phyloP scores from a whole-genome alignment of 1,140 invertebrate species.

The Periplaneta americana region DNA sequence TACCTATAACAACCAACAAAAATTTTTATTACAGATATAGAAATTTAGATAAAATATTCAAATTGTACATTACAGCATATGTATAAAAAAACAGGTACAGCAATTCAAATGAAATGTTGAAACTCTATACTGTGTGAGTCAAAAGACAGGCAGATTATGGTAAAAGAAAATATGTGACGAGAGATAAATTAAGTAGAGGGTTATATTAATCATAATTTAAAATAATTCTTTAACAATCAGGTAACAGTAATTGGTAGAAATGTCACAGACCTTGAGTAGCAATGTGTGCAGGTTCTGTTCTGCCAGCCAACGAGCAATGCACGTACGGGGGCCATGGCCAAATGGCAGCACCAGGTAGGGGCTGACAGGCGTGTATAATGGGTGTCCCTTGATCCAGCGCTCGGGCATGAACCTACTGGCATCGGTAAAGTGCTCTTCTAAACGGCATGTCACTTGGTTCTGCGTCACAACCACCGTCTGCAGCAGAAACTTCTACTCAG shows the following conservation, averaged over 20 bases:
- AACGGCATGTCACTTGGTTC: conserved; percentile 71
- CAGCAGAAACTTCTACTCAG: too few species aligned
- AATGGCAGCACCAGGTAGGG: conserved; percentile 82
- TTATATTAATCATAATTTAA: neutral
- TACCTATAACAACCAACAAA: too few species aligned
- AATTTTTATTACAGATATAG: too few species aligned
- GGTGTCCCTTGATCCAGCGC: conserved; percentile 58
- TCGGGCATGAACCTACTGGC: conserved; percentile 69
- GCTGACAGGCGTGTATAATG: conserved; percentile 48
- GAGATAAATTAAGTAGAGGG: neutral
- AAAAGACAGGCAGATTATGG: too few species aligned
- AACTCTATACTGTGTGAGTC: too few species aligned
- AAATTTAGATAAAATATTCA: too few species aligned
- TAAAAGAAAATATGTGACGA: too few species aligned
- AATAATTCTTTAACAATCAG: neutral
- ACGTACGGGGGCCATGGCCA: conserved; percentile 81
- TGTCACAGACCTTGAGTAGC: conserved; percentile 56
- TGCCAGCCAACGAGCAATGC: conserved; percentile 81
- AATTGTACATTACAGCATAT: too few species aligned
- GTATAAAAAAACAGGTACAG: too few species aligned
- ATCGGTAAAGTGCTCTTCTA: conserved; percentile 62
- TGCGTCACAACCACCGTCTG: conserved; percentile 85
- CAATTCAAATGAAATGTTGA: too few species aligned
- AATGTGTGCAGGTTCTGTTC: conserved; percentile 81
- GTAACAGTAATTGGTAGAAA: neutral